Base-by-base conservation (phyloP, 2,888 invertebrate species). In the Labia minor region DNA sequence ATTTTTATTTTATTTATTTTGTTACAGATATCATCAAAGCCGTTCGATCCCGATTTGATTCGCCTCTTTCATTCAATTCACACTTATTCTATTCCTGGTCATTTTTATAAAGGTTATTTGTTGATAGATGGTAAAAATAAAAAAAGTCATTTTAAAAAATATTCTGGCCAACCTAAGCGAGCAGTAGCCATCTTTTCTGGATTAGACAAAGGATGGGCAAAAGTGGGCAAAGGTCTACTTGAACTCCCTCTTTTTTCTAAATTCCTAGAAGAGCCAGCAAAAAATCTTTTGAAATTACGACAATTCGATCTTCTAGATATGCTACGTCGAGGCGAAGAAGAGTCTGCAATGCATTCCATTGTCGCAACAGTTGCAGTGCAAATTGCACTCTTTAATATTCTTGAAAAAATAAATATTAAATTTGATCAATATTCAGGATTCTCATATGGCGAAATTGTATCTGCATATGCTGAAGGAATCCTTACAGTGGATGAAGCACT, bases 401-500 rank as follows among this genome's bases (percentile, higher is more conserved):
- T 90, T 16, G 76, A 73, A 63, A 76, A 79, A 3, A 72, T 83
- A 14, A 86, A 85, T n/a, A 80, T 90, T 14, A 77, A 78, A 37
- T 86, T 89, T 0, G 88, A 89, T 76, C 85, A 86, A 14, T 83
- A 89, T 68, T 83, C 90, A 68, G 94, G 97, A 1, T 95, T 96
- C 78, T 95, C 95, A 8, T 91, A 94, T 0, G 97, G 97, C 19
- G 97, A 97, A 77, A 80, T 97, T 4, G 95, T 92, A 0, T 96
- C 97, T 77, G 95, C 92, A 0, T 97, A 97, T 78, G 95, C 94
- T 1, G 97, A 97, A 76, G 93, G 92, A 0, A 90, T 92, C 71
- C 84, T 96, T 72, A 91, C 92, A 0, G 85, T 88, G 0, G 90
- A 93, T 73, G 89, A 95, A 79, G 89, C 91, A 81, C 86, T 95